Evolutionary conservation across 1,140 invertebrate species (phyloP), one percentile per base, ranked within the genome.

Genomic region (Drosophila ercepeae): DNA sequence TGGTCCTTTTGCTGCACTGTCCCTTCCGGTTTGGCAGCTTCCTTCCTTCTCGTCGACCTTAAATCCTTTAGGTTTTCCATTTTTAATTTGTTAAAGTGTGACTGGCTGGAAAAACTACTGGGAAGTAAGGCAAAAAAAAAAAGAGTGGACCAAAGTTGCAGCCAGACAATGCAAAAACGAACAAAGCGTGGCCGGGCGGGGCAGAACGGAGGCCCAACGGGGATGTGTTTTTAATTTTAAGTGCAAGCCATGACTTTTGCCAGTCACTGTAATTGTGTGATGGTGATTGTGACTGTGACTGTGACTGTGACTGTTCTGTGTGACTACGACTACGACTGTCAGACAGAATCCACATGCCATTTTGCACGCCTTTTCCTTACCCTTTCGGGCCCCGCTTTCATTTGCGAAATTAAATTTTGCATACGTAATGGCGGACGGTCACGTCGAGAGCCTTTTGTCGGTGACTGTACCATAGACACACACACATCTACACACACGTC

Each of bases 41-140:
- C 51, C 65, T 48, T 55, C 39, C 49, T 29, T 34, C 7, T 27
- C 18, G 60, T 50, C 41, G 36, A 29, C 32, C 8, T 39, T 67
- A 63, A 63, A 75, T 51, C 49, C 44, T 67, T 75, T 65, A 23
- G 50, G 64, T 65, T 39, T 58, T 65, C 36, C 36, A 54, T 70
- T 73, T 84, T 86, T 84, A 84, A 84, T 84, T 84, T 84, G 58
- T 86, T 84, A 84, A 84, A 84, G 86, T 84, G 81, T 84, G 67
- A 60, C 76, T 84, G 75, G 46, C 54, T 49, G 46, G 41, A 49
- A 21, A 51, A 55, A 51, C 23, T 32, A 32, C 29, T 32, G 25
- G 16, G 0, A 19, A 27, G 5, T 13, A 27, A 16, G 23, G 13
- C 19, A 34, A 23, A n/a, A 7, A 19, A 58, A 14, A 9, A 13